phyloP scores from a whole-genome alignment of 1,140 invertebrate genomes.

The Harpegnathos saltator region DNA sequence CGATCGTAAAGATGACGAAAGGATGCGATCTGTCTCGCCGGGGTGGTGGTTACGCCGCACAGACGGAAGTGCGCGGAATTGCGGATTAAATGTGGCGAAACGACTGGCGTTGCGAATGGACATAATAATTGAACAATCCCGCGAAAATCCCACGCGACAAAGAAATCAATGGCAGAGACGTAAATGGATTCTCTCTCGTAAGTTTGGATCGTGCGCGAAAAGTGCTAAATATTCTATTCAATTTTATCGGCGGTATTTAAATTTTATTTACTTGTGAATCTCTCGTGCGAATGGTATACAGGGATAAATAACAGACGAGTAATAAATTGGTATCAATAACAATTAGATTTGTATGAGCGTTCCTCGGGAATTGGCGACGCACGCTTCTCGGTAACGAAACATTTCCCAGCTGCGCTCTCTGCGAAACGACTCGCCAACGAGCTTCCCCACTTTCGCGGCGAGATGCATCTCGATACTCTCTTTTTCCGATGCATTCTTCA shows the following conservation, averaged over 20 bases:
- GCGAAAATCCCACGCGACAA: not conserved
- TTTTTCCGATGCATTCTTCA: slow-evolving; percentile 17
- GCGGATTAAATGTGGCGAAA: not conserved
- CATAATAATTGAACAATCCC: not conserved
- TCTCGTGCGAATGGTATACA: no score
- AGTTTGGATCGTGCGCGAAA: no score
- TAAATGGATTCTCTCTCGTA: not conserved
- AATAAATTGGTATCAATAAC: not conserved
- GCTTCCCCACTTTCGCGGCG: not conserved
- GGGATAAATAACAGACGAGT: no score
- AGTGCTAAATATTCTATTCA: no score
- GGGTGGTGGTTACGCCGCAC: not conserved
- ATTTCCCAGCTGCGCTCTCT: not conserved
- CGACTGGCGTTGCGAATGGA: not conserved
- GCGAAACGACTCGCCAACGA: not conserved
- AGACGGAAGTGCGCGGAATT: not conserved
- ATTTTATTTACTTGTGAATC: no score
- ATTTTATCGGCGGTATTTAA: no score
- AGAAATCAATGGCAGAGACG: not conserved
- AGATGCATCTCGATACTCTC: slow-evolving; percentile 33
- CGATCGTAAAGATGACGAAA: slow-evolving; percentile 21
- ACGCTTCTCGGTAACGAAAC: not conserved
- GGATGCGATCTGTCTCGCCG: not conserved
- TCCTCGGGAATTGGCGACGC: not conserved
- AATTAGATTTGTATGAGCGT: not conserved